Conservation (phyloP, 2,113 vertebrate species). For the Alligator sinensis region DNA sequence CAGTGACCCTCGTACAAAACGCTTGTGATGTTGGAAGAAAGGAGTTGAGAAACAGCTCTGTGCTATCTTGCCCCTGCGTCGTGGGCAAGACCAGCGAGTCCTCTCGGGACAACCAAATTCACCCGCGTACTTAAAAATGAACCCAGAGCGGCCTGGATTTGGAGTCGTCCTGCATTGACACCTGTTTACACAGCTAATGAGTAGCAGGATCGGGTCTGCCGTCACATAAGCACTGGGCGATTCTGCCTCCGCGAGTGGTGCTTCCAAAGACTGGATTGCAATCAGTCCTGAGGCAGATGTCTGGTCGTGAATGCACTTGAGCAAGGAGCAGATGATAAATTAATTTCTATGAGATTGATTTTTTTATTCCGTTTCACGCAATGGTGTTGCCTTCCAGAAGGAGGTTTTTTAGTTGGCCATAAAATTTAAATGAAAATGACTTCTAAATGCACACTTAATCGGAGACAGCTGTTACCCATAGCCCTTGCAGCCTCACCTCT, state of each 20-base stretch:
- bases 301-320: background rate
- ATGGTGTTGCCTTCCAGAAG: background rate
- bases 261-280: background rate
- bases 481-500: background rate
- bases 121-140: background rate
- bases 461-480: constrained; percentile 28
- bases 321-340: constrained; percentile 27
- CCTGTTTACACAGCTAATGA: constrained; percentile 17
- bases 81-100: too few relatives aligned
- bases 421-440: background rate
- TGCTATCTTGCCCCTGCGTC: background rate
- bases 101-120: background rate
- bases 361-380: background rate
- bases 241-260: constrained; percentile 32
- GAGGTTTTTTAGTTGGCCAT: background rate
- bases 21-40: background rate
- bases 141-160: background rate
- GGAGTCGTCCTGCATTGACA: background rate
- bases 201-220: constrained; percentile 7
- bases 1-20: background rate
- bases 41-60: background rate
- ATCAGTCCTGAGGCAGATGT: background rate
- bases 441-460: background rate
- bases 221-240: constrained; percentile 16
- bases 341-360: background rate